These are phyloP conservation scores for Yponomeuta sedellus DNA, from an alignment of 2,888 invertebrate species.

Conservation along the genomic window DNA sequence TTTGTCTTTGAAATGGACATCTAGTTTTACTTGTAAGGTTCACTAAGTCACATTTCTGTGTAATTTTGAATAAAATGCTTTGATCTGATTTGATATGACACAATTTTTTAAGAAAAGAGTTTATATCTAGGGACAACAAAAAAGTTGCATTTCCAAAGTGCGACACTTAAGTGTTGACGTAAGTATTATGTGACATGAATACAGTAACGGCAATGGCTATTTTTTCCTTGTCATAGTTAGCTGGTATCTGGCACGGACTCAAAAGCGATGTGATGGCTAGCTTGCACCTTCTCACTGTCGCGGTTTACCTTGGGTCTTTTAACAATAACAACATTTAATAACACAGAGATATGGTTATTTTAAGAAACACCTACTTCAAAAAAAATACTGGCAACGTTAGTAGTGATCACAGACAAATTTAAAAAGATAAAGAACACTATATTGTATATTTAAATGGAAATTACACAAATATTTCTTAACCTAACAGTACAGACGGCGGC, in stretches of 20 bases:
- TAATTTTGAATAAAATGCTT: too few relatives aligned
- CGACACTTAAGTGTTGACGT: slow-evolving; percentile 17
- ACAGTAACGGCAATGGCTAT: slow-evolving; percentile 42
- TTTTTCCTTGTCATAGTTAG: slow-evolving; percentile 64
- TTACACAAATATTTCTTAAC: too few relatives aligned
- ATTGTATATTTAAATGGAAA: too few relatives aligned
- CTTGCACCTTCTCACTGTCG: slow-evolving; percentile 2
- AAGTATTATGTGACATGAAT: slow-evolving; percentile 13
- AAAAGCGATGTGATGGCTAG: slow-evolving; percentile 42
- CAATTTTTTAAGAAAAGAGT: background rate
- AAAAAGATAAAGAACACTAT: too few relatives aligned
- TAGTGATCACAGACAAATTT: background rate
- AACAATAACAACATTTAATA: slow-evolving; percentile 7
- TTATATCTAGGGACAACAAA: background rate
- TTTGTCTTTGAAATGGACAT: too few relatives aligned
- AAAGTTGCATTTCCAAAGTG: slow-evolving; percentile 7
- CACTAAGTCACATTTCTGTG: too few relatives aligned
- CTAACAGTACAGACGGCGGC: too few relatives aligned
- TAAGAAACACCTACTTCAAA: background rate
- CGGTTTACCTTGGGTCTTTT: slow-evolving; percentile 11
- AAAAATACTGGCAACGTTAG: background rate
- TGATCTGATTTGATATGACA: too few relatives aligned
- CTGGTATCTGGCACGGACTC: slow-evolving; percentile 57
- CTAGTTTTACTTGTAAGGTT: too few relatives aligned
- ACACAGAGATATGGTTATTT: background rate